Base-by-base conservation (phyloP, 2,113 vertebrate genomes). In the Bolborhynchus lineola region DNA sequence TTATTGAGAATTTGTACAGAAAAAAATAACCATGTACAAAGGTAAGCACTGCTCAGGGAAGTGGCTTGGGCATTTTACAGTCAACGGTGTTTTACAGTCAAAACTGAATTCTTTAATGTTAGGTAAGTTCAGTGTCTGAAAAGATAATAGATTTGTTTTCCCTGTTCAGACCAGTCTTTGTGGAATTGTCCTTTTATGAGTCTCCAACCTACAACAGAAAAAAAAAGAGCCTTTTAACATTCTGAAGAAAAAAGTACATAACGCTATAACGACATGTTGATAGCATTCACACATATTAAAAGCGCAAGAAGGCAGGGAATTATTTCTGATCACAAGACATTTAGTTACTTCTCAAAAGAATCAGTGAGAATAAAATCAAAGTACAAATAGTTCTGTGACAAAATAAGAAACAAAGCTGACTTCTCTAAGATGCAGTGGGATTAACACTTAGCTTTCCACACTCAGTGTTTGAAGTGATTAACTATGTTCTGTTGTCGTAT, bases 181-280 rank as follows among this genome's bases (percentile, higher is more conserved):
- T 90, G 77, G 95, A 97, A 95, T 75, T 20, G 11, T 87, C 82
- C 88, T 90, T 87, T 98, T 97, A 98, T 4, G 65, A 33, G 1
- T 98, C 98, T 97, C 98, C 98, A 97, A 92, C 97, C 98, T 98
- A 94, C 84, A 96, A 97, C 29, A 92, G 90, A 98, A 95, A 88
- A 95, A 93, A 42, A 88, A 90, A 88, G 41, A 96, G 37, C 77
- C 46, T 85, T 84, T 84, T 46, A 86, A 85, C 85, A 42, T 77
- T 93, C 44, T 71, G 57, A 85, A 70, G 47, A 86, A 95, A 77
- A 6, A 89, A 74, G 16, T n/a, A 90, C 29, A 2, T 50, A 83
- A 94, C 7, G 15, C 31, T 89, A 65, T n/a, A 35, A 76, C 52
- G 21, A 44, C 33, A 68, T 29, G 26, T 33, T 74, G 14, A n/a